Evolutionary conservation across 2,113 vertebrate genomes (phyloP), one percentile per base, ranked within the genome.

Genomic region (Microcebus ravelobensis): DNA sequence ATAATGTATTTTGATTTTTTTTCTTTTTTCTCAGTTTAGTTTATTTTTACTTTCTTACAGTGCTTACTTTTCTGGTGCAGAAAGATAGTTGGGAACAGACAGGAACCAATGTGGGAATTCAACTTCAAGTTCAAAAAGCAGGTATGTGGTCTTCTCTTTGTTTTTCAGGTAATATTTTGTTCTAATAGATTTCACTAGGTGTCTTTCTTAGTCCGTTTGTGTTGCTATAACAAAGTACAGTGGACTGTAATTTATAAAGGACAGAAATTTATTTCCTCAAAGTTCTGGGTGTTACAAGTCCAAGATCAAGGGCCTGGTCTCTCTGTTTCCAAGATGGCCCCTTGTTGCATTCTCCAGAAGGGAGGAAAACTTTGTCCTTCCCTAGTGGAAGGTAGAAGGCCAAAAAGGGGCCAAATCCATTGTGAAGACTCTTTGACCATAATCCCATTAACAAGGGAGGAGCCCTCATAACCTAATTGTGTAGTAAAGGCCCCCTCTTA

Each of bases 111-210:
- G 98, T 99, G 99, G 99, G 99, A 99, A 98, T 99, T 99, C 98
- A 99, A 99, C 98, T 99, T 99, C 98, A 99, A 99, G 98, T 99
- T 99, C 97, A 97, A 99, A 96, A 99, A 99, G 96, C 99, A 99
- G 99, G 99, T 99, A 99, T 97, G 98, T 95, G 70, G 34, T 61
- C 50, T 71, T 79, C 11, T 88, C 23, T 93, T 82, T 89, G 31
- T 59, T 77, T 96, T 90, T 87, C 23, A 96, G 18, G 14, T 90
- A 57, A 14, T 59, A 67, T 5, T 13, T 84, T 93, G 20, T 86
- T 87, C 17, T 76, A 15, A 71, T 61, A 74, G 45, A 79, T 85
- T 92, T 82, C 34, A 65, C 17, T 39, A 31, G 14, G 11, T 77
- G 18, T 84, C 25, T 76, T 48, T 74, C 39, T 73, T 65, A 52